Conservation (phyloP, 2,113 vertebrate genomes). For the Serinus canaria region DNA sequence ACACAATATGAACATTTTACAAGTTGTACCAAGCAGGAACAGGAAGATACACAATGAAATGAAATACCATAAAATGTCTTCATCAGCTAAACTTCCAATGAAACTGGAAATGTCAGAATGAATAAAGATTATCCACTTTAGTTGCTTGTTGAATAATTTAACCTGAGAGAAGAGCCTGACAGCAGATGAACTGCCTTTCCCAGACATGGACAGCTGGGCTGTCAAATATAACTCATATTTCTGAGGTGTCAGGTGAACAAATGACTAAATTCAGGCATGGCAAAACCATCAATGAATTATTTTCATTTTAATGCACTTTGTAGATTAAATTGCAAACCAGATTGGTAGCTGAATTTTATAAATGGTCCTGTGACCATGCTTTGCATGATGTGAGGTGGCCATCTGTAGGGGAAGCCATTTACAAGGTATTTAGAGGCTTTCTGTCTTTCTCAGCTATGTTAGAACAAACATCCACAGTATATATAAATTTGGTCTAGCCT, state of each 20-base stretch:
- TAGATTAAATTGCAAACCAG: neutral
- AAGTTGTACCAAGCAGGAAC: neutral
- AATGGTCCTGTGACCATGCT: neutral
- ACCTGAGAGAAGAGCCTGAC: neutral
- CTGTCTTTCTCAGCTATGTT: neutral
- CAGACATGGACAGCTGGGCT: accelerated
- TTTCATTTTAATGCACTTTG: neutral
- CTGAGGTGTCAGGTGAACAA: neutral
- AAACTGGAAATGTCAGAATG: neutral
- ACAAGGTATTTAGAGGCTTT: neutral
- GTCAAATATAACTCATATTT: neutral
- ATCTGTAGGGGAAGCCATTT: neutral
- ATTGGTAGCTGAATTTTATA: neutral
- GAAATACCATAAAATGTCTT: neutral
- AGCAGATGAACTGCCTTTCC: neutral
- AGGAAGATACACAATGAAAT: neutral
- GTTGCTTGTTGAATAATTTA: neutral
- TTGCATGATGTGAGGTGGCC: neutral
- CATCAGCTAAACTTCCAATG: neutral
- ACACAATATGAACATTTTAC: neutral
- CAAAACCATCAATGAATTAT: neutral
- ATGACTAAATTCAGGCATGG: neutral
- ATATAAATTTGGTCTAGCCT: neutral
- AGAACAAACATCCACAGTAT: neutral
- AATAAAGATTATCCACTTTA: neutral